A percentile compares a stretch with the other conserved stretches of the same genome.
Conservation (phyloP, 2,888 invertebrate species). For the Drosophila cognata region DNA sequence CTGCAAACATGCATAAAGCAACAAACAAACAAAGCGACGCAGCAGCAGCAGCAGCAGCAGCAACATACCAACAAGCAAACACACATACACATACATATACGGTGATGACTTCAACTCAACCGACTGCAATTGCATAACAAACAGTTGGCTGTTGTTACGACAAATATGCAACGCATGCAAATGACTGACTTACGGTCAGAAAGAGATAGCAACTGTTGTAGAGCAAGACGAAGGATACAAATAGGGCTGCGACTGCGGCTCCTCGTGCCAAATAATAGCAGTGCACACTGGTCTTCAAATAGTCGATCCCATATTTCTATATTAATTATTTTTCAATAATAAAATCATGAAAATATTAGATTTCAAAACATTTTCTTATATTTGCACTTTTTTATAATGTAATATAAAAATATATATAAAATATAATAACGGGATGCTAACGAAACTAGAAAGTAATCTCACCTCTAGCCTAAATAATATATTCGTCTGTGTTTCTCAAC, state of each 20-base stretch:
- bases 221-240: constrained; percentile 15
- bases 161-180: constrained; percentile 81
- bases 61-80: constrained; percentile 33
- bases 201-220: constrained; percentile 49
- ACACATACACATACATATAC: neutral
- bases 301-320: neutral
- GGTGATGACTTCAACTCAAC: constrained; percentile 53
- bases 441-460: no score
- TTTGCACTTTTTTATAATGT: no score
- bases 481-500: neutral
- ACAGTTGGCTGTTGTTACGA: constrained; percentile 80
- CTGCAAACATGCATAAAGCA: constrained; percentile 47
- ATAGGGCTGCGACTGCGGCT: constrained; percentile 4
- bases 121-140: constrained; percentile 80
- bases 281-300: neutral
- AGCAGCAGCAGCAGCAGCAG: constrained; percentile 38
- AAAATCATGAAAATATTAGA: neutral
- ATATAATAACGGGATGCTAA: no score
- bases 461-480: no score
- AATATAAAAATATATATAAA: no score
- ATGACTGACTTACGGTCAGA: constrained; percentile 75
- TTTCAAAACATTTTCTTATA: neutral
- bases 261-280: neutral
- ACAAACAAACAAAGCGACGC: constrained; percentile 39
- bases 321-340: neutral